Conservation (phyloP, 2,113 vertebrate species). For the Centropus bengalensis region DNA sequence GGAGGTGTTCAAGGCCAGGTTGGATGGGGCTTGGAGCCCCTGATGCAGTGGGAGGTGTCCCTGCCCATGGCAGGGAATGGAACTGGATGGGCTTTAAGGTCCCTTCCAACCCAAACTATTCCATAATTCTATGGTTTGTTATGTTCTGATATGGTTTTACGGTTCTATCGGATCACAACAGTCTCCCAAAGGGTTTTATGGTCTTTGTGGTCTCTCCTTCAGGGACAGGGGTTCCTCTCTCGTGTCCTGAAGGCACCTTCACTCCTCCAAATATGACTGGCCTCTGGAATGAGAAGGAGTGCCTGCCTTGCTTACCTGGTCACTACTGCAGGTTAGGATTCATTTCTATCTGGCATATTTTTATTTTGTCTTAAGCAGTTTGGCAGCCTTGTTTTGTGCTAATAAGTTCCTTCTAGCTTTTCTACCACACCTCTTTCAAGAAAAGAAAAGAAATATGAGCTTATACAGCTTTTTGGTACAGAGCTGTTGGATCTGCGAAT, state of each 20-base stretch:
- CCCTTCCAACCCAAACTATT: no score
- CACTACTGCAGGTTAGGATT: slow-evolving; percentile 85
- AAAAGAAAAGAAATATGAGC: background rate
- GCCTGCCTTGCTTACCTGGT: slow-evolving; percentile 85
- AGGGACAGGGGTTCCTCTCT: slow-evolving; percentile 83
- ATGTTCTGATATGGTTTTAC: fast-evolving
- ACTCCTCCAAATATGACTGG: slow-evolving; percentile 75
- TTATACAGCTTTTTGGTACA: background rate
- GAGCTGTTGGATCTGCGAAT: background rate
- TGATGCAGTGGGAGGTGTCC: no score
- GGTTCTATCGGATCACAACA: background rate
- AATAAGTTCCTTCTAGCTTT: background rate
- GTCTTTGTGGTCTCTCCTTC: background rate
- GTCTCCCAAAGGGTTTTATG: background rate
- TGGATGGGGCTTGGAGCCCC: no score
- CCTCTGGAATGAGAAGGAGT: slow-evolving; percentile 82
- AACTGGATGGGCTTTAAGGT: no score
- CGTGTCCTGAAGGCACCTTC: slow-evolving; percentile 88
- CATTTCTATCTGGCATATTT: background rate
- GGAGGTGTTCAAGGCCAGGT: no score
- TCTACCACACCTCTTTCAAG: background rate
- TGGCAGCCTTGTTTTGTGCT: background rate
- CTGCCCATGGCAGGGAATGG: no score
- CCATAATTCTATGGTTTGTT: background rate
- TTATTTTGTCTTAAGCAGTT: background rate